Conservation (phyloP, 2,113 vertebrate genomes). For the Malurus melanocephalus region DNA sequence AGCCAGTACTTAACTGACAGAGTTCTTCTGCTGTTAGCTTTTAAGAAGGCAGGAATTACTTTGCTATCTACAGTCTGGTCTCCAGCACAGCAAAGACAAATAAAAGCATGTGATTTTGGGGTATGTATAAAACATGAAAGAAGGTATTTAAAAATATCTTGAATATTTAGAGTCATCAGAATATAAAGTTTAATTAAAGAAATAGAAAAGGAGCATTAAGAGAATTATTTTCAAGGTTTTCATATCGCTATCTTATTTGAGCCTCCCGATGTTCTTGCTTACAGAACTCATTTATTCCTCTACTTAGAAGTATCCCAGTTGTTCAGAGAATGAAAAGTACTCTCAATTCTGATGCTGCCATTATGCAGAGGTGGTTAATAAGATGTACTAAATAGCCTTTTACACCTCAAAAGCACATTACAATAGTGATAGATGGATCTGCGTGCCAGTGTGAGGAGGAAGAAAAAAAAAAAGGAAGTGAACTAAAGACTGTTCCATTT, state of each 20-base stretch:
- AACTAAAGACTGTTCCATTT: neutral
- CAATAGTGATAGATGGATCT: neutral
- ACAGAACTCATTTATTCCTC: neutral
- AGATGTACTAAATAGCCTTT: conserved; percentile 23
- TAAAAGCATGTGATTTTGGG: neutral
- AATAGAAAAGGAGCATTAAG: neutral
- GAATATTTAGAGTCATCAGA: neutral
- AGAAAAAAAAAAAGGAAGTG: neutral
- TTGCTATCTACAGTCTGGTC: neutral
- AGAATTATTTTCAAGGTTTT: neutral
- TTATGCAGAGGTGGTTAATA: conserved; percentile 5
- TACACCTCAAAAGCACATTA: conserved; percentile 8
- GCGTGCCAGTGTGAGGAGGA: rapidly evolving
- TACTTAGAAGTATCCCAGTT: neutral
- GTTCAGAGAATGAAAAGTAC: neutral
- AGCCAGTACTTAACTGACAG: neutral
- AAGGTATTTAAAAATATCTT: neutral
- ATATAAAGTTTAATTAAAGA: neutral
- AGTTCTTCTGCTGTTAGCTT: neutral
- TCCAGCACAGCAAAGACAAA: neutral
- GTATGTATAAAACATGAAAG: neutral
- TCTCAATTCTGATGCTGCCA: neutral
- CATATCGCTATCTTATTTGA: neutral
- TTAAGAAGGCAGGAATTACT: neutral
- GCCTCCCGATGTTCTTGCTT: neutral